phyloP scores from a whole-genome alignment of 2,888 invertebrate species.

The Volucella bombylans region DNA sequence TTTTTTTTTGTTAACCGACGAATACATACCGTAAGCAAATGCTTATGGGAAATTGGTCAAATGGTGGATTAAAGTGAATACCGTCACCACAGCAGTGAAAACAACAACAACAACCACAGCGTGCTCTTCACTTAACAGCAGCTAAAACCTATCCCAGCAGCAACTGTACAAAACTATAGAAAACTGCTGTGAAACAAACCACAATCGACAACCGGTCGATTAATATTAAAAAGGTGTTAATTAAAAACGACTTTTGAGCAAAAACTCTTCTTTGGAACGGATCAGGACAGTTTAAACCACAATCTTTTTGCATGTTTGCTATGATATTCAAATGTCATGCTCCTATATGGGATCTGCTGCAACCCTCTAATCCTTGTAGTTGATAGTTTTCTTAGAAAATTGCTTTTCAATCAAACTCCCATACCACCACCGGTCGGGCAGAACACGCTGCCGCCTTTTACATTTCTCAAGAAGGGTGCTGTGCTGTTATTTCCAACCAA shows the following conservation, averaged over 20 bases:
- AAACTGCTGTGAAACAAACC: constrained; percentile 31
- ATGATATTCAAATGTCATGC: constrained; percentile 64
- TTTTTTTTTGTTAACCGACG: background rate
- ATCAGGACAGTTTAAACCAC: constrained; percentile 8
- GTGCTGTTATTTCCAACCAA: constrained; percentile 34
- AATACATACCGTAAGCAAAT: constrained; percentile 45
- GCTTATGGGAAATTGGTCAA: constrained; percentile 65
- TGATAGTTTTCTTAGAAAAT: constrained; percentile 43
- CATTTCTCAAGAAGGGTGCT: constrained; percentile 33
- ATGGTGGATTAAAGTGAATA: constrained; percentile 22
- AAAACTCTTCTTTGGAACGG: constrained; percentile 51
- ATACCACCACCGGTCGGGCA: background rate
- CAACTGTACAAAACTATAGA: background rate
- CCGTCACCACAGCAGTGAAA: constrained; percentile 26
- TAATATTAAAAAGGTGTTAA: constrained; percentile 75
- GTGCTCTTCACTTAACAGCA: constrained; percentile 20
- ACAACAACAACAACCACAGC: constrained; percentile 35
- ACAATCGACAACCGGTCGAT: constrained; percentile 68
- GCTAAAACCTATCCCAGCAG: constrained; percentile 52
- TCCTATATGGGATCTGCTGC: constrained; percentile 53
- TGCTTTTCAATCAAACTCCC: constrained; percentile 61
- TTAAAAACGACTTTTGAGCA: constrained; percentile 74
- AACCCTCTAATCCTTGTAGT: constrained; percentile 19
- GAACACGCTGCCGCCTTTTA: constrained; percentile 1
- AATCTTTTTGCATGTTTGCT: constrained; percentile 33